Conservation (phyloP, 2,797 vertebrate species). For the Gallinago nigripennis region DNA sequence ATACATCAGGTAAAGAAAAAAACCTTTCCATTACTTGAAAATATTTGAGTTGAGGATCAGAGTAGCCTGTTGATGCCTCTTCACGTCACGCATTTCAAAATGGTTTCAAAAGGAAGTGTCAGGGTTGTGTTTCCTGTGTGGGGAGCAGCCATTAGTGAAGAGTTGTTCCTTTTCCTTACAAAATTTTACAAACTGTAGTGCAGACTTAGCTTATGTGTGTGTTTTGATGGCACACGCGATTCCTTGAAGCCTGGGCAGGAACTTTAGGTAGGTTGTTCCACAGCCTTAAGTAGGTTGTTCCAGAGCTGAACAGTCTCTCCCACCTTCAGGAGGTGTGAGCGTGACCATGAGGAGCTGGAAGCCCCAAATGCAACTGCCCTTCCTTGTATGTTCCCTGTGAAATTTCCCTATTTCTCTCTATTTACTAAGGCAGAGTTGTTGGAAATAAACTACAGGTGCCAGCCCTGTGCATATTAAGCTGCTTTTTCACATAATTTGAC, state of each 20-base stretch:
- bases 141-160: not conserved
- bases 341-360: not conserved
- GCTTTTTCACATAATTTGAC: not conserved
- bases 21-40: not conserved
- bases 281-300: not conserved
- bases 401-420: not conserved
- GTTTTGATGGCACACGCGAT: accelerated
- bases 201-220: no score
- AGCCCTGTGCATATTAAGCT: not conserved
- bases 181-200: not conserved
- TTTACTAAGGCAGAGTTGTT: not conserved
- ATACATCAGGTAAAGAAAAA: not conserved
- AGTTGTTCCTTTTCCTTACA: not conserved
- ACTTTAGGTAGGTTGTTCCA: not conserved
- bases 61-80: not conserved
- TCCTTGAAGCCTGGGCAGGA: not conserved
- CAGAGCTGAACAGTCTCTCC: not conserved
- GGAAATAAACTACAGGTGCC: not conserved
- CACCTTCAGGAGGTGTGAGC: not conserved
- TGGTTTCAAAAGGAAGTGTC: not conserved
- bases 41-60: not conserved
- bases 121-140: not conserved
- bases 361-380: not conserved
- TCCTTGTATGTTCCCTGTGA: not conserved
- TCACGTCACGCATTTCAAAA: no score